Percentiles rank a stretch among this genome's conserved stretches.
phyloP scores from a whole-genome alignment of 2,113 vertebrate species.

The Myiopsitta monachus region DNA sequence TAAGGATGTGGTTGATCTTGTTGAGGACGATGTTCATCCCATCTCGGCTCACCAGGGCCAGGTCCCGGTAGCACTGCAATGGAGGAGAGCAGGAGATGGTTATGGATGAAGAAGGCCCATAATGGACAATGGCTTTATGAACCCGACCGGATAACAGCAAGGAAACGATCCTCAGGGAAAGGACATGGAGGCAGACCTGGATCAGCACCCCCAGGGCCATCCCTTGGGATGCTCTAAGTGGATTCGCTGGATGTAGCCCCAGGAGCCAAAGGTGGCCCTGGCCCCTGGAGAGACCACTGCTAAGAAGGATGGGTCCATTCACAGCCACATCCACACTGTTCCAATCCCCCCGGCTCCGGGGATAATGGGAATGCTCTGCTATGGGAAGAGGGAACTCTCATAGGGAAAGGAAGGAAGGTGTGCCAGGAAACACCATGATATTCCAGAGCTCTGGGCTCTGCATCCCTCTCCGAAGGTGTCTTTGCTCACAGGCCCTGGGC shows the following conservation, averaged over 20 bases:
- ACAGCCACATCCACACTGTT: no score
- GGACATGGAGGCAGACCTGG: background rate
- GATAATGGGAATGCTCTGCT: background rate
- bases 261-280: background rate
- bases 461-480: background rate
- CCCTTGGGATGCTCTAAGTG: background rate
- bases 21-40: slow-evolving; percentile 90
- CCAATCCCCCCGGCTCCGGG: background rate
- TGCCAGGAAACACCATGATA: background rate
- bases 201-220: background rate
- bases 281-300: background rate
- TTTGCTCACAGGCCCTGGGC: background rate
- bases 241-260: background rate
- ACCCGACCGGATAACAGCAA: background rate
- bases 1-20: slow-evolving; percentile 88
- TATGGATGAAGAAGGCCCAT: background rate
- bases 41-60: slow-evolving; percentile 89
- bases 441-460: background rate
- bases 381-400: background rate
- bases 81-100: background rate
- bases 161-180: background rate
- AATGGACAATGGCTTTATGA: fast-evolving
- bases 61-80: slow-evolving; percentile 88
- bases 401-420: background rate
- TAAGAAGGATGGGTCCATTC: no score